These are phyloP conservation scores for Tenthredo amoena DNA, from an alignment of 2,888 invertebrate genomes.

Conservation along the genomic window DNA sequence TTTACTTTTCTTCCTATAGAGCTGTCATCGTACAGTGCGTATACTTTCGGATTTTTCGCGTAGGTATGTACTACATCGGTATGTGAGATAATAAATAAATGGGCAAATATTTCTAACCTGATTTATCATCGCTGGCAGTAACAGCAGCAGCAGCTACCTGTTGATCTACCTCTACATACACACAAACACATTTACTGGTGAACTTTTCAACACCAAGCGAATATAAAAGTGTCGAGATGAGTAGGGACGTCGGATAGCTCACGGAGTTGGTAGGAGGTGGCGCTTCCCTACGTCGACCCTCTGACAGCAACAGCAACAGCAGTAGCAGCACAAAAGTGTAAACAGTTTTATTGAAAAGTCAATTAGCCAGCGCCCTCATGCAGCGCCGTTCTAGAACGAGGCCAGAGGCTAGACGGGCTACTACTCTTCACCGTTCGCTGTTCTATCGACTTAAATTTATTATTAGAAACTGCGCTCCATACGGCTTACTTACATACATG, in stretches of 20 bases:
- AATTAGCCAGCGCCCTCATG: conserved; percentile 31
- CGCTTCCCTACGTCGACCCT: neutral
- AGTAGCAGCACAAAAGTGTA: neutral
- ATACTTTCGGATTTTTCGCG: neutral
- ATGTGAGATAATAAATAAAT: neutral
- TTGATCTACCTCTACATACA: neutral
- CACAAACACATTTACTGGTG: neutral
- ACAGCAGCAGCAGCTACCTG: neutral
- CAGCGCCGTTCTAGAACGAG: neutral
- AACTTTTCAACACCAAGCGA: neutral
- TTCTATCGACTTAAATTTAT: neutral
- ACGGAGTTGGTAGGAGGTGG: neutral
- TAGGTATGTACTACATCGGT: neutral
- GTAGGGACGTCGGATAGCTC: neutral
- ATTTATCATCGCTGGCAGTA: neutral
- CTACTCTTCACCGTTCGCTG: neutral
- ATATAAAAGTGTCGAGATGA: neutral
- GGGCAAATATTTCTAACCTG: neutral
- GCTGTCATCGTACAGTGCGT: neutral
- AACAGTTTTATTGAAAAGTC: conserved; percentile 50
- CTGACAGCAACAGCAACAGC: neutral
- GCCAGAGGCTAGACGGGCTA: neutral
- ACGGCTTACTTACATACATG: neutral
- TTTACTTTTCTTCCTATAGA: neutral
- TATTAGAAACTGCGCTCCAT: neutral